Evolutionary conservation across 2,113 vertebrate genomes (phyloP), one percentile per base, ranked within the genome.

Genomic region (Malurus melanocephalus): DNA sequence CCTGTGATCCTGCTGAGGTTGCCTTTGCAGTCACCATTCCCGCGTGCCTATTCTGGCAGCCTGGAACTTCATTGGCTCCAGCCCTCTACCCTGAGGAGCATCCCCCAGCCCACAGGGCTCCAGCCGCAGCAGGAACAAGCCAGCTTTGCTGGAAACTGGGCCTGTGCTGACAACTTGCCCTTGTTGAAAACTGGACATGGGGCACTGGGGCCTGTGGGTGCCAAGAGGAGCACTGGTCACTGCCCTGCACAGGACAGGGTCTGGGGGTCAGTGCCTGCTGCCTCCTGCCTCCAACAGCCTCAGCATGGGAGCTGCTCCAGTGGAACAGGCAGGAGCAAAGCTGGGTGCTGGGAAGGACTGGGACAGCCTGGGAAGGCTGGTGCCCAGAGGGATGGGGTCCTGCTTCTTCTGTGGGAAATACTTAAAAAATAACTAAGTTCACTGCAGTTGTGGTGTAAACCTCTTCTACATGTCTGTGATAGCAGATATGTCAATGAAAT

Each of bases 261-360:
- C 33, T 42, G n/a, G 32, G 45, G 26, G 3, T 26, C 2, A 20
- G 27, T 5, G 2, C 30, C 57, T 0, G 0, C 42, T 51, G 40
- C 51, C n/a, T 53, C 13, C 38, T n/a, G 68, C 46, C 30, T 48
- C 42, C 18, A 27, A 55, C 42, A 42, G 22, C 62, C 42, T 38
- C 18, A 1, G 18, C 3, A 1, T 0, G 0, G 23, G 23, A 22
- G 30, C 74, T 55, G 9, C 61, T 35, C 27, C 9, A 17, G 28
- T 42, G 55, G 66, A 43, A 38, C 5, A 4, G 5, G 20, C 8
- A 11, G 1, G 17, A 74, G 46, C 26, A 30, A 45, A 48, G 40
- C 43, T 46, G 2, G 13, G 20, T 35, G 42, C 69, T 57, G 13
- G 46, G 40, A 38, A 35, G 33, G 52, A 11, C 55, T 68, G 33